Conservation (phyloP, 2,888 invertebrate species). For the Drosophila neoperkinsi region DNA sequence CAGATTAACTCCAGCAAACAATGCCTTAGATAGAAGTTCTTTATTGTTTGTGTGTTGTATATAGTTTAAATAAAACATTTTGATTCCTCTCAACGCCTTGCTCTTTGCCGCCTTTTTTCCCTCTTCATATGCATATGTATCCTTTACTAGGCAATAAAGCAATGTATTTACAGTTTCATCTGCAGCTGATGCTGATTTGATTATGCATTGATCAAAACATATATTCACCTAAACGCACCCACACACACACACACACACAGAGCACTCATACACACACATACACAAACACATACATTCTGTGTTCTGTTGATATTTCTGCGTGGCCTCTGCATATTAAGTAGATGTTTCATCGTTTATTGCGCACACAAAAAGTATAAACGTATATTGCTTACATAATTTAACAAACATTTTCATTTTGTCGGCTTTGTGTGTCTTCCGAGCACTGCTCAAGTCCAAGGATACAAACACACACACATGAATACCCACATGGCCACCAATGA, state of each 20-base stretch:
- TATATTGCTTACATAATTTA: slow-evolving; percentile 71
- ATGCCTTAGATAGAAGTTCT: not conserved
- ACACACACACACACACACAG: slow-evolving; percentile 1
- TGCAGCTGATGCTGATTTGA: slow-evolving; percentile 65
- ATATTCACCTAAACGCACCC: slow-evolving; percentile 8
- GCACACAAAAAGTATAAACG: slow-evolving; percentile 52
- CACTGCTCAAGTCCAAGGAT: slow-evolving; percentile 44
- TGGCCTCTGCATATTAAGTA: slow-evolving; percentile 69
- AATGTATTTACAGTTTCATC: slow-evolving; percentile 16
- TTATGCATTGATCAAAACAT: slow-evolving; percentile 54
- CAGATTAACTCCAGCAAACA: not conserved
- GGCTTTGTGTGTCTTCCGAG: slow-evolving; percentile 31
- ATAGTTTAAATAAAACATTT: not conserved
- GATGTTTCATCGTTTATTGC: slow-evolving; percentile 68
- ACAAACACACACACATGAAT: slow-evolving; percentile 14
- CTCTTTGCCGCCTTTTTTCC: not conserved
- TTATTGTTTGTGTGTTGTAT: not conserved
- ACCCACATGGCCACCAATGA: slow-evolving; percentile 55
- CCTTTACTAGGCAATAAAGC: slow-evolving; percentile 16
- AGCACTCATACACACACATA: slow-evolving; percentile 22
- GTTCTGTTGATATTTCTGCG: slow-evolving; percentile 45
- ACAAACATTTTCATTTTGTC: slow-evolving; percentile 67
- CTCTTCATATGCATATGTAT: not conserved
- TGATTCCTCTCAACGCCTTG: not conserved
- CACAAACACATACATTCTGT: slow-evolving; percentile 15